Evolutionary conservation across 2,888 invertebrate species (phyloP), one percentile per base, ranked within the genome.

Genomic region (Agriopis leucophaearia): DNA sequence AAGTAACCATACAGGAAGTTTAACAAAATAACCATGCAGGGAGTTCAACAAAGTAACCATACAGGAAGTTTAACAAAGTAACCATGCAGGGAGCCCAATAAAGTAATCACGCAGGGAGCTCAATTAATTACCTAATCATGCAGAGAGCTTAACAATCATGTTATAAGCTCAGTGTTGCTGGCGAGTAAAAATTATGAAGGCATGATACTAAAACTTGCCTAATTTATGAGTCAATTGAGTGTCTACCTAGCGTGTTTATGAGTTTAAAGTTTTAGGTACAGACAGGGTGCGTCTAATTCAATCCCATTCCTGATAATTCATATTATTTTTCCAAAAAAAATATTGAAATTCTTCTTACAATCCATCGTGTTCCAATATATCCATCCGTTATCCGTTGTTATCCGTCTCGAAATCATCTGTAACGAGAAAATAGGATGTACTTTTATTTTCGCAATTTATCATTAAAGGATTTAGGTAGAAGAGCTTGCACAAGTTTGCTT

Each of bases 161-260:
- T n/a, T n/a, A n/a, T n/a, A n/a, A n/a, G n/a, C n/a, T n/a, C n/a
- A n/a, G n/a, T n/a, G n/a, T n/a, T n/a, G n/a, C 67, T 57, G 57
- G 63, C 51, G 44, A 47, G 59, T 45, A 55, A 68, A 72, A 69
- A 70, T 36, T 16, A 35, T 55, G 13, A 40, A 40, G 13, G 15
- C 38, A 9, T 35, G 8, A 57, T 35, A 44, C 38, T 27, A 50
- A 61, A 58, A 36, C 55, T 66, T 51, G 40, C 45, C 16, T 38
- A 12, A 15, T 27, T 27, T 27, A 27, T 0, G 27, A 27, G 27
- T 27, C n/a, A n/a, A 10, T 35, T 27, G 12, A 13, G 1, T 27
- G 4, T 4, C 10, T 50, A 35, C 7, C 10, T 52, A 7, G 18
- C 8, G 15, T 6, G 3, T 35, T 51, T 35, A 10, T 35, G 16